These are phyloP conservation scores for Clarias magur DNA, from an alignment of 2,113 vertebrate species.

Conservation along the genomic window DNA sequence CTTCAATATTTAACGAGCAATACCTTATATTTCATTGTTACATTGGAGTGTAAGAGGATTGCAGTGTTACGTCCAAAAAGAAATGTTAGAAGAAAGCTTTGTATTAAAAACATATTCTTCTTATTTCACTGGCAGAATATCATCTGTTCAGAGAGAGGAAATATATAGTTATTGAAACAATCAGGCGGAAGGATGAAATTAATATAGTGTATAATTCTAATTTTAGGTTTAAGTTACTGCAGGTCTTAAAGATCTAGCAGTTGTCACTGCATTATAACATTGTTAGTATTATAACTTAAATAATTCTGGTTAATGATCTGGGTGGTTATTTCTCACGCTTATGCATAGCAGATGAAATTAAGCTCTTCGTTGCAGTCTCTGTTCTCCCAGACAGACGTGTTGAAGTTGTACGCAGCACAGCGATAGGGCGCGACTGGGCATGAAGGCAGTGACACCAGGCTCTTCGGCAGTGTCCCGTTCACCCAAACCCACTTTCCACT, in stretches of 20 bases:
- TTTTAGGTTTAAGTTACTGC: not conserved
- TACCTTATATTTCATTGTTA: not conserved
- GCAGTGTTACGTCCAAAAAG: no score
- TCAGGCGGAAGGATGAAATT: not conserved
- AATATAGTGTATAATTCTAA: not conserved
- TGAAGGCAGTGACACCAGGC: no score
- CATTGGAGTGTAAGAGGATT: not conserved
- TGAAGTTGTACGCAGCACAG: no score
- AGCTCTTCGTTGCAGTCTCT: slow-evolving; percentile 2
- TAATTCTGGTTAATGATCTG: not conserved
- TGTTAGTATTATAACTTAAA: not conserved
- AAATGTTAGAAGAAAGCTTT: not conserved
- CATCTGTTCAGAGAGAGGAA: not conserved
- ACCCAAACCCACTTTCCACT: not conserved
- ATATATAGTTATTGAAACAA: not conserved
- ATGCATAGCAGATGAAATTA: slow-evolving; percentile 14
- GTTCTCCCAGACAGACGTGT: not conserved
- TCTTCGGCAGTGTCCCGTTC: no score
- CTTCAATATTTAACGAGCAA: not conserved
- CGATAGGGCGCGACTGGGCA: no score
- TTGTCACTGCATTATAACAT: not conserved
- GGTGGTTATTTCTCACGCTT: not conserved
- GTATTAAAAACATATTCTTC: not conserved
- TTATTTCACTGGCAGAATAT: not conserved
- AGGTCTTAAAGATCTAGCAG: not conserved